phyloP scores from a whole-genome alignment of 2,888 invertebrate species.

The Eupeodes latifasciatus region DNA sequence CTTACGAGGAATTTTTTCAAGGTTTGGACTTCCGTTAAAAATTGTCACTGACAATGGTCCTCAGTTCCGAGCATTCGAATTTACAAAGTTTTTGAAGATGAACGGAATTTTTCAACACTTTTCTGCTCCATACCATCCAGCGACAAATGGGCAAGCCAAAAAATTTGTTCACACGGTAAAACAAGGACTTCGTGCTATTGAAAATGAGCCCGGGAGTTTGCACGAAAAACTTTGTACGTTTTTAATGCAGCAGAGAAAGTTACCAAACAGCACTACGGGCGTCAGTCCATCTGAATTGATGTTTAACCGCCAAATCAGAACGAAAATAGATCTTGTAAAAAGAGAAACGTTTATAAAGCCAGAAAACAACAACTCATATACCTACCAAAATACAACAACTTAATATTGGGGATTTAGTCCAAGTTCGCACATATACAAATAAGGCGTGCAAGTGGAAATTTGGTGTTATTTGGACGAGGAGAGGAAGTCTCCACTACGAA shows the following conservation, averaged over 20 bases:
- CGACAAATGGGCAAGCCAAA: slow-evolving; percentile 13
- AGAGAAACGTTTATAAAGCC: not conserved
- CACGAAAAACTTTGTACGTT: not conserved
- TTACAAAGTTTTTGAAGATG: slow-evolving; percentile 19
- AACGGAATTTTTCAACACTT: slow-evolving; percentile 43
- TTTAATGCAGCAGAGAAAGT: not conserved
- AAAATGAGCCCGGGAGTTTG: not conserved
- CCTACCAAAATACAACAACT: not conserved
- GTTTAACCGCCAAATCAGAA: not conserved
- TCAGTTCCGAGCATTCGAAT: not conserved
- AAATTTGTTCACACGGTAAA: not conserved
- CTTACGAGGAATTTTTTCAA: slow-evolving; percentile 39
- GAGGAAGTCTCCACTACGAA: slow-evolving; percentile 15
- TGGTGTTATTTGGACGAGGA: slow-evolving; percentile 1
- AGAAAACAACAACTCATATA: not conserved
- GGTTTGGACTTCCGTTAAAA: slow-evolving; percentile 35
- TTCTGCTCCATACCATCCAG: slow-evolving; percentile 30
- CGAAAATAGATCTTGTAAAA: slow-evolving; percentile 2
- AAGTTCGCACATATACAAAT: slow-evolving; percentile 18
- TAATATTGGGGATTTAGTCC: slow-evolving; percentile 14
- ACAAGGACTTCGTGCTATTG: not conserved
- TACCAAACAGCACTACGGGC: not conserved
- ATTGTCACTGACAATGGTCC: slow-evolving; percentile 30
- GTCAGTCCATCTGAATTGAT: not conserved
- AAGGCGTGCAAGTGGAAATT: slow-evolving; percentile 44